Base-by-base conservation (phyloP, 2,113 vertebrate species). In the Indicator indicator region DNA sequence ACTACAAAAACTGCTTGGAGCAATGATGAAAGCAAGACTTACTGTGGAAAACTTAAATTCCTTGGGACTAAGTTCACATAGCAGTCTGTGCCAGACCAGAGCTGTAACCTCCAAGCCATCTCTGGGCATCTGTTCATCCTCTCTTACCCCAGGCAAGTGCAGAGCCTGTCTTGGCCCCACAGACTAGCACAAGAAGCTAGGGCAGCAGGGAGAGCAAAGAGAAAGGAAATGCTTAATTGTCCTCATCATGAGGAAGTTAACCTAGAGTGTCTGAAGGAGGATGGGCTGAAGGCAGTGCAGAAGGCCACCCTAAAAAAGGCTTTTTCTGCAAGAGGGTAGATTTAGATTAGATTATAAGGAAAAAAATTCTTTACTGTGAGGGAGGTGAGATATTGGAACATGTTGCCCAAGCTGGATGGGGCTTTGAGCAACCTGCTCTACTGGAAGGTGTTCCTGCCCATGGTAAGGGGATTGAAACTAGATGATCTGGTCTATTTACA, bases 111-210 rank as follows among this genome's bases (percentile, higher is more conserved):
- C 12, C 1, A 20, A 23, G 20, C 6, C 18, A 8, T 20, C 36
- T 36, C 38, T 83, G 13, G 36, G 9, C 26, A 15, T 38, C 44
- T 2, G 4, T 21, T 16, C 14, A 4, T 38, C 59, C 15, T 44
- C 19, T 38, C 32, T 67, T 88, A 23, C 6, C 40, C 9, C 5
- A 13, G 60, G 52, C 42, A 8, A 3, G 6, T 62, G 40, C 36
- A 59, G 68, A 63, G 36, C 46, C 56, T 28, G 30, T 14, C 63
- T 48, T 36, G 9, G 52, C 28, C 26, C 16, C 0, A 0, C 46
- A 33, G 54, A 32, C 32, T 3, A 20, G 36, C 11, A 62, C 23
- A 12, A 1, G 13, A 77, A 40, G 36, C 28, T 70, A 12, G 23
- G 56, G 23, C 58, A 48, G 50, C 21, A 69, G 28, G 12, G n/a